Conservation (phyloP, 2,113 vertebrate species). For the Petrocephalus zakoni region DNA sequence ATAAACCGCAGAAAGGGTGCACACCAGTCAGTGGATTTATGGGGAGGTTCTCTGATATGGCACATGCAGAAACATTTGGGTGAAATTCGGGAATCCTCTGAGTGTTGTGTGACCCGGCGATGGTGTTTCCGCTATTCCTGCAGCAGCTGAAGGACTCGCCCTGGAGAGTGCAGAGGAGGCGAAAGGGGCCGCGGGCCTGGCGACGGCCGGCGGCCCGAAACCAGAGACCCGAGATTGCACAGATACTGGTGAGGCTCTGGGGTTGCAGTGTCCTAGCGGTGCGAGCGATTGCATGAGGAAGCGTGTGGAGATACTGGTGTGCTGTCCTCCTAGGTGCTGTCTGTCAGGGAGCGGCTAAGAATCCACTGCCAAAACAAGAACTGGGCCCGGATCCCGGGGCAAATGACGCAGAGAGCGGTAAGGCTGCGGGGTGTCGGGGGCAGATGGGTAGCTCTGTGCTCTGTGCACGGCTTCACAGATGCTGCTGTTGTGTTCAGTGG, state of each 20-base stretch:
- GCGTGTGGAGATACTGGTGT: neutral
- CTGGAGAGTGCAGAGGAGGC: neutral
- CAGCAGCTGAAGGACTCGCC: neutral
- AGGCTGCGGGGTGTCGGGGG: neutral
- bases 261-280: neutral
- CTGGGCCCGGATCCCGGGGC: neutral
- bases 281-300: neutral
- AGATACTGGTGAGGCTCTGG: neutral
- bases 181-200: neutral
- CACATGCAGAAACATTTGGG: neutral
- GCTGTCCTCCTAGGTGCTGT: neutral
- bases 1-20: neutral
- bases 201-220: neutral
- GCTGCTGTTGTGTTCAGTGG: neutral
- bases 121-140: neutral
- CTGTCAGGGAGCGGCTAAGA: neutral
- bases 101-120: neutral
- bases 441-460: neutral
- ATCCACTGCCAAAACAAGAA: neutral
- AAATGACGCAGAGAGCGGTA: neutral
- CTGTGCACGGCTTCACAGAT: neutral
- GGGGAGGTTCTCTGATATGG: neutral
- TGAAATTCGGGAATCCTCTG: neutral
- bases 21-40: neutral
- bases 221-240: too few relatives aligned